Percentiles rank a stretch among this genome's conserved stretches.
phyloP scores from a whole-genome alignment of 2,888 invertebrate species.

The Neoascia interrupta region DNA sequence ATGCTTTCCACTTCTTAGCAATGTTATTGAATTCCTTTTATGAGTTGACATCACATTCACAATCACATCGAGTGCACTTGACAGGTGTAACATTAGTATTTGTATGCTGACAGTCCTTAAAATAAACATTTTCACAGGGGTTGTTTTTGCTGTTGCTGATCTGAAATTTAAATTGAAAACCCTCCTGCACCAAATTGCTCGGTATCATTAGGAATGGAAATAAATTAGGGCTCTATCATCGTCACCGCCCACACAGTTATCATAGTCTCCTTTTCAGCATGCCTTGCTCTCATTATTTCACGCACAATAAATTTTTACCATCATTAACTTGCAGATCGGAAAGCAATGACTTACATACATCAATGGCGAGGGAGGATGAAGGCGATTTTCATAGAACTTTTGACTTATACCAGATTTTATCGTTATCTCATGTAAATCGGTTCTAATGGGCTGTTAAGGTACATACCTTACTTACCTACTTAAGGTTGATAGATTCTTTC shows the following conservation, averaged over 20 bases:
- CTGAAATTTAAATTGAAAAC: conserved; percentile 53
- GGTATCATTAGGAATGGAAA: conserved; percentile 48
- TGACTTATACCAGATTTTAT: neutral
- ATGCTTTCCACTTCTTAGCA: conserved; percentile 4
- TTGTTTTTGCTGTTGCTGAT: conserved; percentile 37
- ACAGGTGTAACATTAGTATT: conserved; percentile 58
- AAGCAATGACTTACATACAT: conserved; percentile 51
- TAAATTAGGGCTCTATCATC: conserved; percentile 49
- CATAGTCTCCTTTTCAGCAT: conserved; percentile 32
- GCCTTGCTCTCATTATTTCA: conserved; percentile 73
- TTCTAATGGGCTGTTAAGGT: neutral
- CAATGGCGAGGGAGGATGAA: neutral
- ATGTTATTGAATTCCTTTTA: conserved; percentile 49
- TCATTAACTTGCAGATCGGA: conserved; percentile 76
- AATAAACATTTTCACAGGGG: conserved; percentile 37
- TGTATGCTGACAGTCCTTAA: conserved; percentile 27
- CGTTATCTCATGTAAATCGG: neutral
- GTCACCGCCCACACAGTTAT: conserved; percentile 53
- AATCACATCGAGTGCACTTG: conserved; percentile 49
- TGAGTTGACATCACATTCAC: conserved; percentile 38
- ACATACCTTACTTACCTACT: neutral
- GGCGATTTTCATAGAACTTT: neutral
- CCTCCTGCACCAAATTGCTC: conserved; percentile 40
- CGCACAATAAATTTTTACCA: conserved; percentile 78
- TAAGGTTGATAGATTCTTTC: neutral